Evolutionary conservation across 2,888 invertebrate species (phyloP).

Genomic region (Leptogaster cylindrica): DNA sequence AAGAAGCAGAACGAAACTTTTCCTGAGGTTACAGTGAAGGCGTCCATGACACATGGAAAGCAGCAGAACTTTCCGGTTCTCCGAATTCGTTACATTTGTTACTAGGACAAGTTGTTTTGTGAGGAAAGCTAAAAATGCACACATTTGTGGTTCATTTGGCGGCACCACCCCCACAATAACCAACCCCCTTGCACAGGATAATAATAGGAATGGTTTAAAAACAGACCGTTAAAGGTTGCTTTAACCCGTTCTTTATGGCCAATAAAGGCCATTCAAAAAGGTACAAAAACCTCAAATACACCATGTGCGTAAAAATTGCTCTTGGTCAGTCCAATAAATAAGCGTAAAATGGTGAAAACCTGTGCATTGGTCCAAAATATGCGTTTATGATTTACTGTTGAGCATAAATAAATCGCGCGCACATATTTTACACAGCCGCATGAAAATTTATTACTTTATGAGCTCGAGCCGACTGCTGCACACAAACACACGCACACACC

Average conservation of each 20-base stretch:
- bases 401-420: slow-evolving; percentile 56
- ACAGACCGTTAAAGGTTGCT: background rate
- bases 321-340: slow-evolving; percentile 46
- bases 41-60: slow-evolving; percentile 18
- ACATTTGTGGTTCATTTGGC: background rate
- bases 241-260: background rate
- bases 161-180: background rate
- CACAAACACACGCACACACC: too few species aligned
- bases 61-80: slow-evolving; percentile 8
- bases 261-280: slow-evolving; percentile 12
- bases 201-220: background rate
- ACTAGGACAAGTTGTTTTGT: background rate
- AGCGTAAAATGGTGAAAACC: slow-evolving; percentile 50
- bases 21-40: slow-evolving; percentile 28
- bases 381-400: slow-evolving; percentile 58
- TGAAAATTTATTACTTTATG: slow-evolving; percentile 57
- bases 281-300: slow-evolving; percentile 34
- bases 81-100: background rate
- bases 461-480: slow-evolving; percentile 4
- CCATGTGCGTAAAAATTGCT: slow-evolving; percentile 29
- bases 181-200: background rate
- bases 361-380: slow-evolving; percentile 51
- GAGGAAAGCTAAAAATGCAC: slow-evolving; percentile 1
- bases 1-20: slow-evolving; percentile 40
- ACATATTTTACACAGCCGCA: slow-evolving; percentile 60